These are phyloP conservation scores for Drosophila austrosaltans DNA, from an alignment of 2,888 invertebrate genomes.

Conservation along the genomic window DNA sequence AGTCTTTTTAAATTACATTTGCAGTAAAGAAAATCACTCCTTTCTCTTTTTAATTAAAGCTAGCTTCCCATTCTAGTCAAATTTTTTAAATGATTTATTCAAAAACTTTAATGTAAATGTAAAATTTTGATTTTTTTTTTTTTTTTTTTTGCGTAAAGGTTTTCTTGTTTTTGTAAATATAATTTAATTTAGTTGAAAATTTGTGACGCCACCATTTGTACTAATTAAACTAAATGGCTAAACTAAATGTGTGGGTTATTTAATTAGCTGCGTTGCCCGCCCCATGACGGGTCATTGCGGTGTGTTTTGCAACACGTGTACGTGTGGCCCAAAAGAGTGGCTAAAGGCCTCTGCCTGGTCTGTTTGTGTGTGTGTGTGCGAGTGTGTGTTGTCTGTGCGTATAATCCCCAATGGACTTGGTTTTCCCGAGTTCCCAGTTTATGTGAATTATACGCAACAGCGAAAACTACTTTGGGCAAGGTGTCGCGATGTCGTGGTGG, in stretches of 20 bases:
- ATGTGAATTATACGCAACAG: constrained; percentile 67
- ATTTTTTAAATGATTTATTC: neutral
- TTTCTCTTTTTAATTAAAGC: neutral
- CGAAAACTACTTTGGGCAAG: constrained; percentile 77
- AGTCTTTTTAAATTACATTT: no score
- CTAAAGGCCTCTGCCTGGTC: constrained; percentile 38
- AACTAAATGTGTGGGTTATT: constrained; percentile 52
- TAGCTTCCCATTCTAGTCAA: neutral
- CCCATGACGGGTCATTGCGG: constrained; percentile 45
- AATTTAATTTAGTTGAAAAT: constrained; percentile 57
- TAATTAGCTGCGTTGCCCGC: constrained; percentile 56
- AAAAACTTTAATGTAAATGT: neutral
- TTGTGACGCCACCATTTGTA: constrained; percentile 60
- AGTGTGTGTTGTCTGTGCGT: constrained; percentile 22
- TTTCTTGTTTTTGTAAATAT: constrained; percentile 40
- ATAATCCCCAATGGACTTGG: constrained; percentile 61
- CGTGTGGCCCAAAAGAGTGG: constrained; percentile 31
- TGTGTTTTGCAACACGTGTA: constrained; percentile 69
- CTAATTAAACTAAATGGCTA: constrained; percentile 72
- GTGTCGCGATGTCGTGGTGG: constrained; percentile 34
- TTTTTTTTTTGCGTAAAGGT: neutral
- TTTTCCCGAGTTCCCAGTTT: constrained; percentile 37
- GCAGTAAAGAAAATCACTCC: no score
- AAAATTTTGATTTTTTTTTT: neutral
- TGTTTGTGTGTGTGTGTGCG: neutral